Conservation (phyloP, 1,140 invertebrate species). For the Brachionus asplanchnoidis region DNA sequence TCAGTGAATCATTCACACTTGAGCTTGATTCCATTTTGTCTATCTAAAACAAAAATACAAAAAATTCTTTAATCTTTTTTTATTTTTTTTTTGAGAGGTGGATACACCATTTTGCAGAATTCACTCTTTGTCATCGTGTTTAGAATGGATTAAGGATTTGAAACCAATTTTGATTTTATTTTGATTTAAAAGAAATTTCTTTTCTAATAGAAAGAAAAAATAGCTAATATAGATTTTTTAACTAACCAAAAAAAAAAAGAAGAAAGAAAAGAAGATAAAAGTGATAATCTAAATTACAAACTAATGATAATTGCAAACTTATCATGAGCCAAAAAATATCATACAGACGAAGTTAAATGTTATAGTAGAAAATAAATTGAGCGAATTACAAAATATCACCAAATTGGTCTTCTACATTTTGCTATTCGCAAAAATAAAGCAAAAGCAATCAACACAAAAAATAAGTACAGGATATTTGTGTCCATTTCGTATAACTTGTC, state of each 20-base stretch:
- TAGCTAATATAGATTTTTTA: background rate
- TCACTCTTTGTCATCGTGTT: background rate
- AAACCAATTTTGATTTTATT: background rate
- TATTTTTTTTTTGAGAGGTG: background rate
- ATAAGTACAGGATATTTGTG: background rate
- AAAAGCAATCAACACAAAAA: background rate
- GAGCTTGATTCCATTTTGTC: conserved; percentile 22
- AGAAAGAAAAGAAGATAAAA: background rate
- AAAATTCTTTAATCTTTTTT: too few species aligned
- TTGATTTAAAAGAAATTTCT: background rate
- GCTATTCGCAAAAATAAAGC: background rate
- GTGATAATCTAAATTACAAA: conserved; percentile 30
- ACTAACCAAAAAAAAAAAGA: background rate
- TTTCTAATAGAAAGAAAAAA: background rate
- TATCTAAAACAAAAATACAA: background rate
- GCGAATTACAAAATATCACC: conserved; percentile 23
- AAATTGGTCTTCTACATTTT: background rate
- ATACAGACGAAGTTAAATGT: conserved; percentile 12
- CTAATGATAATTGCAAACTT: conserved; percentile 19
- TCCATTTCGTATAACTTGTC: background rate
- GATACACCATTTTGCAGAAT: too few species aligned
- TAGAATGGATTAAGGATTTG: background rate
- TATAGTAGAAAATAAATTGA: background rate
- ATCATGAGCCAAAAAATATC: conserved; percentile 13
- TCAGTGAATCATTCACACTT: conserved; percentile 27